Evolutionary conservation across 2,113 vertebrate genomes (phyloP), one percentile per base, ranked within the genome.

Genomic region (Plecturocebus donacophilus): DNA sequence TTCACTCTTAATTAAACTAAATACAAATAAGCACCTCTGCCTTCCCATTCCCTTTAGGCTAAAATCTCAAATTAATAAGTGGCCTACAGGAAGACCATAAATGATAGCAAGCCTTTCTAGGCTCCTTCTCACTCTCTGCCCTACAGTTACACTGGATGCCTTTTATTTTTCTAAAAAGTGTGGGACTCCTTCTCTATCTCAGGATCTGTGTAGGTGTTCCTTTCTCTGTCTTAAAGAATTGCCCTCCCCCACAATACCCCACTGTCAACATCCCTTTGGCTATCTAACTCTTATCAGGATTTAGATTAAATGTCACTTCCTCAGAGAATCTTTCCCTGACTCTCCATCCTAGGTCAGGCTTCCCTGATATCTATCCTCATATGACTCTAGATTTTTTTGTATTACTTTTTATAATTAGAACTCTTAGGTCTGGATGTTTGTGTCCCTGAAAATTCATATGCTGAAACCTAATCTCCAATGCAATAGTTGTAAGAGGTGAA

Each of bases 11-110:
- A 88, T 77, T 91, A 82, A 56, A 80, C 42, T 88, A 49, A 83
- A 80, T 30, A 80, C 20, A 91, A 88, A 86, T 40, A 85, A 93
- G 38, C 32, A 56, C 8, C 71, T 71, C 40, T 91, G 71, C 42
- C 27, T 80, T 76, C 21, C 42, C 4, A 20, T 40, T 64, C 40
- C 45, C 20, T 95, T 93, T 76, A 79, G 79, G 40, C 35, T 83
- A 83, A 85, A 93, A 79, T 80, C 13, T 94, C 86, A 94, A 91
- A 89, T 91, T 83, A 83, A 32, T 40, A 86, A 38, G 58, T 75
- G 35, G 52, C 3, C 40, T 32, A 9, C 0, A 64, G 83, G n/a
- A 95, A 81, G 42, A 14, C 12, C 1, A 2, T 6, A 0, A 2
- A 38, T 5, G 21, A 30, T 3, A 10, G 20, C 30, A 38, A 88